Evolutionary conservation across 2,113 vertebrate genomes (phyloP), one percentile per base, ranked within the genome.

Genomic region (Drymodes brunneopygia): DNA sequence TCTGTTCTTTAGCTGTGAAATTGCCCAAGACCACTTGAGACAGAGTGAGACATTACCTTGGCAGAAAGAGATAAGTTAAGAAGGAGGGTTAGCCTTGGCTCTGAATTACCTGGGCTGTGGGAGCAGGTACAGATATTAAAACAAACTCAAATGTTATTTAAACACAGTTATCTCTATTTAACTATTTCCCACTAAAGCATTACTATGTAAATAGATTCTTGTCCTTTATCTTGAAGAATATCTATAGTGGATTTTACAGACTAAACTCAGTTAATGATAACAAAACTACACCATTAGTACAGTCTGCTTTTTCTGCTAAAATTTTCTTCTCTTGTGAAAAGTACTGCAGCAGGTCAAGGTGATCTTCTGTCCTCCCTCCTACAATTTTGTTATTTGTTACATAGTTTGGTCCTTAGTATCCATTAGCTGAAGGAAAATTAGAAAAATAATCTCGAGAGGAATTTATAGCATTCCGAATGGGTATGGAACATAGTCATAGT

Each of bases 11-110:
- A 94, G 90, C 93, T 96, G 95, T 93, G 92, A 96, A 96, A 96
- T 95, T 96, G 92, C 92, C 90, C 96, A 93, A 96, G 93, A 97
- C 93, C 93, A 96, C 94, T 86, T 96, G 95, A 97, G 95, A 97
- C 95, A 94, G 73, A 90, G 67, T 81, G 93, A 96, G 93, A 93
- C 90, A 95, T 94, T 96, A 96, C 90, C 92, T 95, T 93, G 88
- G 93, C 92, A 93, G 86, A 91, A 92, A 88, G 57, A 94, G 86
- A 23, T 92, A 96, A 95, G 94, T 90, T 94, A 95, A 94, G 79
- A 90, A 90, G 60, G 48, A 97, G 38, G 44, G 81, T 95, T 94
- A 95, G 87, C 92, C 81, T 95, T 87, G 83, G 73, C 81, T 90
- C 86, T 94, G 90, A 95, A 92, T 93, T 90, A 96, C 75, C 69